phyloP scores from a whole-genome alignment of 2,888 invertebrate genomes.

The Lordiphosa fenestrarum region DNA sequence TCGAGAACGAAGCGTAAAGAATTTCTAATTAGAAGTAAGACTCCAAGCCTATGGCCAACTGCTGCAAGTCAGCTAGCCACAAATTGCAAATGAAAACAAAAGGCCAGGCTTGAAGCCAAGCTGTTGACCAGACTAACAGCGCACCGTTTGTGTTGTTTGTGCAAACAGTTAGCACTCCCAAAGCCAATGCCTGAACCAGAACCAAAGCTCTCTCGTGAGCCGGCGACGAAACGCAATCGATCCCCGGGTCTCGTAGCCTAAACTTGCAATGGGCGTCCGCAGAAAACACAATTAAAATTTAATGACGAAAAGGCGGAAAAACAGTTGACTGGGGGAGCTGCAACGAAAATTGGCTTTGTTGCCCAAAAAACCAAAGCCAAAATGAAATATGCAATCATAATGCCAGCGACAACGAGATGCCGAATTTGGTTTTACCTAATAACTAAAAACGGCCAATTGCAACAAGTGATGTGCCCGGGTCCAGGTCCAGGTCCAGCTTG shows the following conservation, averaged over 20 bases:
- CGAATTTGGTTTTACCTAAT: conserved; percentile 67
- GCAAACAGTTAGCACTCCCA: conserved; percentile 66
- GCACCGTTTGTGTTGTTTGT: conserved; percentile 55
- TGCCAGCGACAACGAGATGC: conserved; percentile 53
- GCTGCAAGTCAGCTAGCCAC: conserved; percentile 51
- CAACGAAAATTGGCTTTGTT: conserved; percentile 44
- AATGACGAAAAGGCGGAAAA: conserved; percentile 72
- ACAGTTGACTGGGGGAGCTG: conserved; percentile 29
- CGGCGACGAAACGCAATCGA: conserved; percentile 42
- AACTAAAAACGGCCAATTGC: conserved; percentile 58
- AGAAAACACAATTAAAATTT: conserved; percentile 70
- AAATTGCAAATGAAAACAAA: conserved; percentile 73
- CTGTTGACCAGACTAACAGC: conserved; percentile 52
- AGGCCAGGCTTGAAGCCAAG: conserved; percentile 24
- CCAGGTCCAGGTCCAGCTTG: conserved; percentile 19
- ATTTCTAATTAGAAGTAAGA: conserved; percentile 74
- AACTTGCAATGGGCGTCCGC: conserved; percentile 42
- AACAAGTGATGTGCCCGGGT: conserved; percentile 59
- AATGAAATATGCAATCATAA: conserved; percentile 63
- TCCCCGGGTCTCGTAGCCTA: conserved; percentile 22
- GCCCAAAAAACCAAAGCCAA: conserved; percentile 24
- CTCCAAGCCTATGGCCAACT: conserved; percentile 38
- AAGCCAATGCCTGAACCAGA: neutral
- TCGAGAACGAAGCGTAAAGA: conserved; percentile 62
- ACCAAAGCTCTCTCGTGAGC: conserved; percentile 40